Evolutionary conservation across 2,113 vertebrate genomes (phyloP), one percentile per base, ranked within the genome.

Genomic region (Amblyopsis rosae): DNA sequence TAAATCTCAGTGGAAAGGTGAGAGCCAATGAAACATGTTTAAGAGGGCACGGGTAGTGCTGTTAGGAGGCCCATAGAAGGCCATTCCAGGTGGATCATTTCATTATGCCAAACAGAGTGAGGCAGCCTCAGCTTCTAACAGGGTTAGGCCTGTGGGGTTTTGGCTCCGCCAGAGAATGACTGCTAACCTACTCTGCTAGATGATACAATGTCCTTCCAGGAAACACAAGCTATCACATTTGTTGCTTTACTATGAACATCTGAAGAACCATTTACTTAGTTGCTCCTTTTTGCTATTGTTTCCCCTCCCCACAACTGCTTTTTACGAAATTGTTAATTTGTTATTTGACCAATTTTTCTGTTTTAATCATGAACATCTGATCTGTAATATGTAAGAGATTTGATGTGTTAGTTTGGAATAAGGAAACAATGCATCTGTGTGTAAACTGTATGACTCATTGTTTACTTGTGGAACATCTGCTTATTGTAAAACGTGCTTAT

Each of bases 111-210:
- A 61, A 50, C 53, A 47, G 77, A 82, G 74, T 65, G 72, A 69
- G 73, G 55, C 0, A 48, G 75, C 72, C 68, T 76, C 62, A 86
- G 66, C 77, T 67, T 64, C 55, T 82, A 85, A 85, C 79, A 72
- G 79, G 86, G 88, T 88, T 81, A 85, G 35, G 35, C 35, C 35
- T 41, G 35, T 35, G 19, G 66, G 75, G 82, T 75, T 83, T 80
- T 79, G 81, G 79, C 80, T 84, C 16, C 69, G 41, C 58, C 65
- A 54, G 77, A 75, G 70, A 53, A 17, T 32, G 48, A 54, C n/a
- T 60, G 67, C 66, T 65, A 67, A 35, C 65, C 67, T 55, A 16
- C 53, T 72, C 53, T 77, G 35, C 50, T 69, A 57, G 70, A 63
- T 17, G 13, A 12, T 51, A 49, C 17, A 12, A n/a, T 4, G 3